Base-by-base conservation (phyloP, 2,113 vertebrate genomes). In the Oxyura jamaicensis region DNA sequence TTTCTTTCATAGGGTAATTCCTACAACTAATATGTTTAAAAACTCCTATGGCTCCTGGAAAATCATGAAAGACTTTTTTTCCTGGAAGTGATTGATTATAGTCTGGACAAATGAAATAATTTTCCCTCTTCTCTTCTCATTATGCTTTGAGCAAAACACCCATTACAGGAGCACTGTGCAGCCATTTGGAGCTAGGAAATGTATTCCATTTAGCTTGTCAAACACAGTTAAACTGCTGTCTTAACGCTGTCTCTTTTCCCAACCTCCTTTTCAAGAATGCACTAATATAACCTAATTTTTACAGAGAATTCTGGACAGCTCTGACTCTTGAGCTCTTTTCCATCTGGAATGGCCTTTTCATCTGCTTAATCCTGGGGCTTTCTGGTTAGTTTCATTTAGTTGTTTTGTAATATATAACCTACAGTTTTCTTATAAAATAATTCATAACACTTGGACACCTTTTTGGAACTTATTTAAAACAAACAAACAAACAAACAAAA, bases 161-260 rank as follows among this genome's bases (percentile, higher is more conserved):
- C 68, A 93, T 94, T 91, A 86, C 63, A 80, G 84, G 48, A 86
- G 84, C 83, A 86, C 63, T 72, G 67, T 86, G 76, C 48, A 84
- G 58, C 65, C 82, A 88, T 90, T 96, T 88, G 90, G 60, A 93
- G 80, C 67, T 83, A 77, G 81, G 73, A 96, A 96, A 94, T 78
- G 2, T 93, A 88, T 97, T 97, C 86, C 84, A 83, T 97, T 95
- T 93, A 94, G 83, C 56, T 50, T 95, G 86, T 94, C 94, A 96
- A 93, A 90, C 21, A 83, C 17, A 90, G 79, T 83, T 83, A 91
- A 91, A 94, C 86, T 79, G 62, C 95, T 95, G 53, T 76, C 86
- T 91, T 90, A 94, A 94, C 39, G 76, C 63, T 80, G 79, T 22
- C 23, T 62, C 88, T 94, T 91, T 96, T 83, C 82, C 78, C 95